These are phyloP conservation scores for Pseudorhiza aurosa DNA, from an alignment of 30 jellyfish, hydroid and myxozoan genomes.

Conservation along the genomic window DNA sequence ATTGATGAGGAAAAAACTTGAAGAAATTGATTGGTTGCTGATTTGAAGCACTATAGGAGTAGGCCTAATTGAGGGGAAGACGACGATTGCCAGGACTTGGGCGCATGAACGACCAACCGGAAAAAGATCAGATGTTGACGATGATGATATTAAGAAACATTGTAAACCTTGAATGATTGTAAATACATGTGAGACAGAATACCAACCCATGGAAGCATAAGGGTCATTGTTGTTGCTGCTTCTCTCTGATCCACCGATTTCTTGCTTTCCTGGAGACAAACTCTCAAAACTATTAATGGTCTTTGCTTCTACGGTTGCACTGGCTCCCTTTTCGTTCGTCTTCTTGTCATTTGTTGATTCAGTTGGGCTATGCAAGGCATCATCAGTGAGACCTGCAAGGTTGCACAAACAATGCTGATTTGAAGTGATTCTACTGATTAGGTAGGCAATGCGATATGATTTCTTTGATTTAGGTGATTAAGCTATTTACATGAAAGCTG, in stretches of 20 bases:
- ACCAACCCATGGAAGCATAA: conserved; percentile 45
- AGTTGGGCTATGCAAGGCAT: conserved; percentile 48
- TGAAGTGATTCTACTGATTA: no score
- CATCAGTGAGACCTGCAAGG: conserved; percentile 20
- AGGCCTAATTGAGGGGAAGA: no score
- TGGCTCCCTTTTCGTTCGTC: background rate
- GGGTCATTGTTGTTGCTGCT: conserved; percentile 33
- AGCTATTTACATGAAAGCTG: no score
- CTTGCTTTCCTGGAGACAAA: background rate
- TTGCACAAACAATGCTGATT: no score
- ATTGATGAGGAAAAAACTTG: no score
- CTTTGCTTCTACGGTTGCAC: background rate
- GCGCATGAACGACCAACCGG: conserved; percentile 22
- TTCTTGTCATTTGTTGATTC: background rate
- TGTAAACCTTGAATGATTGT: no score
- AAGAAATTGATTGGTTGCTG: no score
- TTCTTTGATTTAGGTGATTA: no score
- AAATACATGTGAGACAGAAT: background rate
- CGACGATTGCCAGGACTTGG: background rate
- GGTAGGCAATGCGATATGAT: no score
- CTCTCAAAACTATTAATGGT: background rate
- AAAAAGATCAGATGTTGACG: no score
- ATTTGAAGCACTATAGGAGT: no score
- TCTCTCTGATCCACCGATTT: conserved; percentile 22
- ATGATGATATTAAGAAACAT: no score